Base-by-base conservation (phyloP, 2,888 invertebrate genomes). In the Callinectes sapidus region DNA sequence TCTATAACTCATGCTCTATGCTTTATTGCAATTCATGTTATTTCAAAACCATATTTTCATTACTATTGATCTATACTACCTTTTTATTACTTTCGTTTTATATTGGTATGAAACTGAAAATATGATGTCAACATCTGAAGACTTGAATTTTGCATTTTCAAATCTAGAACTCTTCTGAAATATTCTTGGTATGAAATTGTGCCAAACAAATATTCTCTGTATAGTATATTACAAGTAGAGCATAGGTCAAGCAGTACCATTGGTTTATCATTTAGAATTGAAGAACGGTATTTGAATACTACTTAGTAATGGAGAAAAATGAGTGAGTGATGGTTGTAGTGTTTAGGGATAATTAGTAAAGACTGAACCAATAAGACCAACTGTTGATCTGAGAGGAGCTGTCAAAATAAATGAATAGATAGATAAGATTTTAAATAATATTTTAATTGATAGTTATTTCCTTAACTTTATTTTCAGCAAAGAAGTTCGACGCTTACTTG, bases 401-500 rank as follows among this genome's bases (percentile, higher is more conserved):
- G 32, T 39, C 42, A 35, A 14, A 39, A 28, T 6, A 91, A 23
- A 61, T 23, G 23, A 23, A 28, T 6, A 91, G 61, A 61, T n/a
- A n/a, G n/a, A n/a, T n/a, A n/a, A n/a, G n/a, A n/a, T n/a, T n/a
- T n/a, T n/a, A n/a, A n/a, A n/a, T n/a, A n/a, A n/a, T n/a, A n/a
- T n/a, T n/a, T 61, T n/a, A 1, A 71, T 8, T 13, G 28, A 91
- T 23, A 6, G 48, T 71, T 8, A 55, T 61, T 90, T 91, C 48
- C 48, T 48, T 48, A 48, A 48, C 48, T 8, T 48, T 48, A 48
- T 48, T 77, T 77, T 39, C 93, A 93, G 93, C 35, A 93, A 93
- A 61, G 94, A 94, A 39, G 90, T 94, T 32, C 81, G 92, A 66
- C 94, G 94, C 18, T 87, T 93, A 18, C 93, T 94, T 23, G 94